Evolutionary conservation across 2,888 invertebrate genomes (phyloP).

Genomic region (Apoderus coryli): DNA sequence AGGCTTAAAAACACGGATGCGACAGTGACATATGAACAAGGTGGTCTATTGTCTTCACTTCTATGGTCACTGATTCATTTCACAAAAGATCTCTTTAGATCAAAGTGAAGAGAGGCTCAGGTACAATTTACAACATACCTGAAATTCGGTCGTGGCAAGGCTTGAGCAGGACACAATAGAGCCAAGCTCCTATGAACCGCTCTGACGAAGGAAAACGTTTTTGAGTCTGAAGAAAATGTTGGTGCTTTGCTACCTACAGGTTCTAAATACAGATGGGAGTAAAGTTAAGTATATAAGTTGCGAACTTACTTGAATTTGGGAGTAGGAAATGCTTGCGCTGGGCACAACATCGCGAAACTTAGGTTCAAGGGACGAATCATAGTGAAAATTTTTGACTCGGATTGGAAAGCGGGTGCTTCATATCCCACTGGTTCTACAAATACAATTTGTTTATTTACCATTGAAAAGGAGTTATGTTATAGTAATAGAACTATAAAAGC

Average conservation of each 20-base stretch:
- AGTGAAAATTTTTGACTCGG: slow-evolving; percentile 35
- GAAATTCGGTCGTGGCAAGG: slow-evolving; percentile 45
- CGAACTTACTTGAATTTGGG: slow-evolving; percentile 48
- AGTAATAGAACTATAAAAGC: slow-evolving; percentile 18
- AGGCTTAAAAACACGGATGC: too few relatives aligned
- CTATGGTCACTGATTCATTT: too few relatives aligned
- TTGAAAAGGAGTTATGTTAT: too few relatives aligned
- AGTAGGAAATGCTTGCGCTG: slow-evolving; percentile 59
- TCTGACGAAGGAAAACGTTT: slow-evolving; percentile 35
- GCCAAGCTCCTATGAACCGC: slow-evolving; percentile 30
- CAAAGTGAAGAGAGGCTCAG: too few relatives aligned
- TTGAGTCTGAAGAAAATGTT: slow-evolving; percentile 33
- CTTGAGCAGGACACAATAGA: slow-evolving; percentile 41
- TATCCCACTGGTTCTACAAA: slow-evolving; percentile 34
- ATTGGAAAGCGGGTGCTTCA: slow-evolving; percentile 35
- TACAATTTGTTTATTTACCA: slow-evolving; percentile 4
- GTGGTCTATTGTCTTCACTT: too few relatives aligned
- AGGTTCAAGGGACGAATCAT: slow-evolving; percentile 36
- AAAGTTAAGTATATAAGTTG: slow-evolving; percentile 3
- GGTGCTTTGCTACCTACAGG: slow-evolving; percentile 41
- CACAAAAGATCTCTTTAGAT: slow-evolving; percentile 32
- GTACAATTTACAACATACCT: slow-evolving; percentile 42
- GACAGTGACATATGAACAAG: too few relatives aligned
- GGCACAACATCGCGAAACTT: slow-evolving; percentile 56
- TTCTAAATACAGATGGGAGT: slow-evolving; percentile 30